Evolutionary conservation across 2,888 invertebrate species (phyloP), one percentile per base, ranked within the genome.

Genomic region (Heterodera filipjevi): DNA sequence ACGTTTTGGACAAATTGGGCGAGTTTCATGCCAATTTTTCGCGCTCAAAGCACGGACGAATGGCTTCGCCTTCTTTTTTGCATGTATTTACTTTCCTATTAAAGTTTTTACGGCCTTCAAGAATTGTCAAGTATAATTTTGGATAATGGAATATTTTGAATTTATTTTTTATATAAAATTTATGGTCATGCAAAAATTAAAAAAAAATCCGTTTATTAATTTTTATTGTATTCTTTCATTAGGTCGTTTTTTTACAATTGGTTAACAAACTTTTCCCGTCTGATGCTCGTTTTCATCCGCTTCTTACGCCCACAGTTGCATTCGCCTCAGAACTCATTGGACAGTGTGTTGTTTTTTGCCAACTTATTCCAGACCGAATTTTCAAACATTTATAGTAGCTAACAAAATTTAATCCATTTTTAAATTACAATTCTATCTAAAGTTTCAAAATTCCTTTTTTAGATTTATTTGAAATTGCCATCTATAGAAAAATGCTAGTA

Each of bases 231-330:
- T n/a, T n/a, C 66, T 19, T 8, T 35, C 3, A 1, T 33, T 33
- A 68, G 68, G 35, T 68, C 35, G 33, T 5, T 68, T n/a, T 68
- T 35, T 68, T 68, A 19, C 68, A 35, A 32, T 22, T 68, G 68
- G 35, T 33, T 35, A 35, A 12, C 22, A 22, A n/a, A 68, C 68
- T 68, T 14, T 68, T 35, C 27, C 68, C 68, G 22, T 22, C 68
- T 16, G 27, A 68, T 33, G 68, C 35, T 90, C 95, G 93, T 89
- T 92, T 93, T 66, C 96, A 97, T 92, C 93, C 93, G 0, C 92
- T 96, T 5, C 93, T 94, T n/a, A 94, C 94, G 22, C 95, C 95
- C n/a, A 90, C 92, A 35, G 87, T 94, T 84, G 91, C 94, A 82
- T 94, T 95, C 85, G 94, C 96, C 90, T 92, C 93, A 64, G 93